Percentiles rank a stretch among this genome's conserved stretches.
These are phyloP conservation scores for Macaca mulatta DNA, from an alignment of 2,113 vertebrate species.

Conservation along the genomic window DNA sequence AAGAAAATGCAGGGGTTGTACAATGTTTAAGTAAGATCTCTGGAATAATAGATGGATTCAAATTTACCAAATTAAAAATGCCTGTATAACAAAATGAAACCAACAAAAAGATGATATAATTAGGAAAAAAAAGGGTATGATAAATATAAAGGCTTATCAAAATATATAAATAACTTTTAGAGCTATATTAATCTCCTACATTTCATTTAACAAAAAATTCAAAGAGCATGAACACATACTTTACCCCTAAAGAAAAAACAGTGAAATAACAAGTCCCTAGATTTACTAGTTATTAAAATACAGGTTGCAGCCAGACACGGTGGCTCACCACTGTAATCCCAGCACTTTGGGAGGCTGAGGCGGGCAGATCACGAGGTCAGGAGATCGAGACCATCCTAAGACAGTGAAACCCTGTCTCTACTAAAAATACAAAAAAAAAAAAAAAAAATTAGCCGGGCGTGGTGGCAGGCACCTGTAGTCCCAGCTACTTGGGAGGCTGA, in stretches of 20 bases:
- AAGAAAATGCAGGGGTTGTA: background rate
- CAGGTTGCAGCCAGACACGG: background rate
- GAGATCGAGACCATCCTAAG: too few species aligned
- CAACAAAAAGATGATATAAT: background rate
- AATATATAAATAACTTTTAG: background rate
- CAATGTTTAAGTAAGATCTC: background rate
- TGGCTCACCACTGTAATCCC: too few species aligned
- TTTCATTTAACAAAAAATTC: background rate
- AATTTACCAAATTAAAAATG: slow-evolving; percentile 9
- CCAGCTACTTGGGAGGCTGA: too few species aligned
- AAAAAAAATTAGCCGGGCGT: too few species aligned
- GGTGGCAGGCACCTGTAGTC: too few species aligned
- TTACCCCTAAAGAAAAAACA: background rate
- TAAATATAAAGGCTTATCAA: background rate
- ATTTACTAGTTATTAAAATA: background rate
- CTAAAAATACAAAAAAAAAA: too few species aligned
- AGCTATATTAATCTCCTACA: background rate
- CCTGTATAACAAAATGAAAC: background rate
- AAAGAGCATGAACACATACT: background rate
- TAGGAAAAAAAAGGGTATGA: background rate
- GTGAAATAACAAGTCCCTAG: background rate
- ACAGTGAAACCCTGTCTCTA: too few species aligned
- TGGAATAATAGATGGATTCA: background rate
- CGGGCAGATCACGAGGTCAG: too few species aligned
- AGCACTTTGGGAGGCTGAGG: too few species aligned